Base-by-base conservation (phyloP, 2,113 vertebrate species). In the Epinephelus fuscoguttatus region DNA sequence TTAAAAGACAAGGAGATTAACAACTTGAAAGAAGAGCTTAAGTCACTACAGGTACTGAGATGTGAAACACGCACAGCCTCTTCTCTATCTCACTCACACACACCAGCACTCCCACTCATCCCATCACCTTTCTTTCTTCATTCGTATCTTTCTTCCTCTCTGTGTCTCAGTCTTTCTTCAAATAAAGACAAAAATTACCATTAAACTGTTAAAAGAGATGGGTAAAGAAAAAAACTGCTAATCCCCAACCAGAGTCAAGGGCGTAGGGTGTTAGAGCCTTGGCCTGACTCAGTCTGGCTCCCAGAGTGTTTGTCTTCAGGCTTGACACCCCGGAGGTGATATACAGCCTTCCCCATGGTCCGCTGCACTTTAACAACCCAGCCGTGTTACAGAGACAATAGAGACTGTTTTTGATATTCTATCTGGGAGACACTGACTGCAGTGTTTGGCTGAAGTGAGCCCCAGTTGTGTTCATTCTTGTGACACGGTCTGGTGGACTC, bases 1-100 rank as follows among this genome's bases (percentile, higher is more conserved):
- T 91, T 97, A 90, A 99, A 97, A 93, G 97, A 97, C 91, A 99
- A 96, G 91, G 98, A 99, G 95, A 97, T 97, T 42, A 95, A 93
- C 91, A 97, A 95, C 85, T 89, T 99, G 68, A 99, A 98, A 80
- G 97, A 98, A 93, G 95, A 97, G 80, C 91, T 99, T 75, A 99
- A 97, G 95, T 80, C 86, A 8, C 92, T 98, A 64, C 97, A 99
- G 97, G 98, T 99, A 96, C 84, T n/a, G 40, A 72, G 27, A 64
- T 49, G 12, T 15, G 53, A 60, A 73, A 59, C 75, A 69, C 67
- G 25, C 55, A 27, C 66, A 64, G 6, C 17, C 23, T 72, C 27
- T 55, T 15, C 15, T 69, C 30, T 47, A 6, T 0, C 56, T 84
- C 27, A 33, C 0, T 74, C 21, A 8, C 30, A 64, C 37, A 23